Percentiles rank a stretch among this genome's conserved stretches.
These are phyloP conservation scores for Cinara cedri DNA, from an alignment of 2,888 invertebrate species.

Conservation along the genomic window DNA sequence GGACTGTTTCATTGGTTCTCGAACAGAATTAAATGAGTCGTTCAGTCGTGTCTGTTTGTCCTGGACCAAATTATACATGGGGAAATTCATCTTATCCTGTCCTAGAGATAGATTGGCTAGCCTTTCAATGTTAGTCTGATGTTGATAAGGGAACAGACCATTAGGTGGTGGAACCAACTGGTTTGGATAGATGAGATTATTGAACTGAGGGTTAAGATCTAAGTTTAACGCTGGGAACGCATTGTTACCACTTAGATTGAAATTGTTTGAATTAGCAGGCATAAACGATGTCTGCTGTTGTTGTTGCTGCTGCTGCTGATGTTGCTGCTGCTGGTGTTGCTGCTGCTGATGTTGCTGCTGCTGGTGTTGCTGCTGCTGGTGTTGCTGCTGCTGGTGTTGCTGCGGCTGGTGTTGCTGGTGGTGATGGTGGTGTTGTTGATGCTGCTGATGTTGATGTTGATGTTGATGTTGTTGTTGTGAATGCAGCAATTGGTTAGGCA, in stretches of 20 bases:
- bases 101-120: slow-evolving; percentile 39
- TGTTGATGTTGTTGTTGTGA: slow-evolving; percentile 43
- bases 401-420: slow-evolving; percentile 29
- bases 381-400: slow-evolving; percentile 31
- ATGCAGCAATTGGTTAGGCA: slow-evolving; percentile 53
- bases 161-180: slow-evolving; percentile 47
- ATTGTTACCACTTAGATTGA: slow-evolving; percentile 38
- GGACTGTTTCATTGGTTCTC: slow-evolving; percentile 54
- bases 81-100: slow-evolving; percentile 50
- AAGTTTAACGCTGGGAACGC: slow-evolving; percentile 53
- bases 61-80: slow-evolving; percentile 55
- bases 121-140: slow-evolving; percentile 52
- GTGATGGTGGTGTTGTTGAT: slow-evolving; percentile 35
- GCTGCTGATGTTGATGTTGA: slow-evolving; percentile 34
- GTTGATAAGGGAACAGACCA: slow-evolving; percentile 49
- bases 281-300: slow-evolving; percentile 51
- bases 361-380: slow-evolving; percentile 44
- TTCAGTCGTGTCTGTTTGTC: slow-evolving; percentile 45
- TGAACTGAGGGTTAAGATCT: slow-evolving; percentile 50
- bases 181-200: slow-evolving; percentile 55
- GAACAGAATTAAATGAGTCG: slow-evolving; percentile 39
- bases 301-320: slow-evolving; percentile 39
- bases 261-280: slow-evolving; percentile 51
- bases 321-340: slow-evolving; percentile 33
- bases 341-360: slow-evolving; percentile 39